Percentiles rank a stretch among this genome's conserved stretches.
Conservation (phyloP, 2,113 vertebrate genomes). For the Cairina moschata region DNA sequence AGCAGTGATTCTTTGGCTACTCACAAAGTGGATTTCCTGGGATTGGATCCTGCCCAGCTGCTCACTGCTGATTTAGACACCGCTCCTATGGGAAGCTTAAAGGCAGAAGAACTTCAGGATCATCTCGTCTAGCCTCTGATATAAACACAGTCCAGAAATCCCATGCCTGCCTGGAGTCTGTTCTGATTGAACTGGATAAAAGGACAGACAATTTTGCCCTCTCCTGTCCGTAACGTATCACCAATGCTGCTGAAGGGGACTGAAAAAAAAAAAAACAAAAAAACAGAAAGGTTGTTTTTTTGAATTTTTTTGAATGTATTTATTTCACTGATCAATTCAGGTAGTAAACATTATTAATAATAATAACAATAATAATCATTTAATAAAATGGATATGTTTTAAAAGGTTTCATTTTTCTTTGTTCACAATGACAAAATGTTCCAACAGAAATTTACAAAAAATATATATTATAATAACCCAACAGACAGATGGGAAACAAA, state of each 20-base stretch:
- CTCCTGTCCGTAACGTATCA: not conserved
- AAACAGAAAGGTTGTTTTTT: not conserved
- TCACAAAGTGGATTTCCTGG: not conserved
- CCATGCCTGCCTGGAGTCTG: not conserved
- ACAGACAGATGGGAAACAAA: conserved; percentile 34
- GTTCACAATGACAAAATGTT: conserved; percentile 72
- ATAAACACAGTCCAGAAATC: not conserved
- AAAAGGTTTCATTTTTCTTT: conserved; percentile 63
- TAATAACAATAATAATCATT: conserved; percentile 65
- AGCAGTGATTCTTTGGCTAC: not conserved
- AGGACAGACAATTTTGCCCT: not conserved
- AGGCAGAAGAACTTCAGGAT: not conserved
- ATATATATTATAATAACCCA: conserved; percentile 30
- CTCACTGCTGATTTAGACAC: not conserved
- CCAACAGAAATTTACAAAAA: conserved; percentile 73
- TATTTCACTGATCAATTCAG: conserved; percentile 75
- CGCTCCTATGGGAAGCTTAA: not conserved
- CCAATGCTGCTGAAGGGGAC: not conserved
- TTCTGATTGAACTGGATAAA: not conserved
- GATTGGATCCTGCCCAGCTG: not conserved
- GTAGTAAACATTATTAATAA: conserved; percentile 75
- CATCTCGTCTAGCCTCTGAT: not conserved
- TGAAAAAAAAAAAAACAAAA: not conserved
- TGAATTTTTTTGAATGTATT: conserved; percentile 50
- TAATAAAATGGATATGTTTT: conserved; percentile 75